Evolutionary conservation across 2,113 vertebrate genomes (phyloP).

Genomic region (Solea senegalensis): DNA sequence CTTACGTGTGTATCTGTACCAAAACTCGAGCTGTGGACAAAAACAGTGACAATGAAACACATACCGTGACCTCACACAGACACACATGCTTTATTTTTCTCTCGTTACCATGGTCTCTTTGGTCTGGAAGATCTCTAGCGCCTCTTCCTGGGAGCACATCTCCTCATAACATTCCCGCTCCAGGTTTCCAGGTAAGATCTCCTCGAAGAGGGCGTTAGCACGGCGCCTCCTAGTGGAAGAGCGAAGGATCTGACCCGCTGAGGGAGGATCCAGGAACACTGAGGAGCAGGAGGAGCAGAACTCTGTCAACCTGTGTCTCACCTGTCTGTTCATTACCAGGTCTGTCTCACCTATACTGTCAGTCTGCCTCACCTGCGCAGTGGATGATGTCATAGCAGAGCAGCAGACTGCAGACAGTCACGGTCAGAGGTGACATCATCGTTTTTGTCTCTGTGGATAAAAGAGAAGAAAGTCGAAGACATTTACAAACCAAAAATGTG

Average conservation of each 20-base stretch:
- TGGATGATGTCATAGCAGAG: slow-evolving; percentile 29
- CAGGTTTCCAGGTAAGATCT: slow-evolving; percentile 82
- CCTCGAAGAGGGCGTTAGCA: slow-evolving; percentile 84
- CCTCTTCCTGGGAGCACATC: slow-evolving; percentile 85
- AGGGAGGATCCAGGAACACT: slow-evolving; percentile 80
- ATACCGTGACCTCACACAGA: neutral
- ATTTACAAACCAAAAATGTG: too few species aligned
- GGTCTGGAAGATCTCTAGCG: slow-evolving; percentile 84
- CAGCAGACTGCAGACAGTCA: slow-evolving; percentile 13
- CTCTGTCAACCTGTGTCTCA: neutral
- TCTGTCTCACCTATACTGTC: neutral
- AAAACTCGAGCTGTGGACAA: slow-evolving; percentile 86
- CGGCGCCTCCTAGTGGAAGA: slow-evolving; percentile 70
- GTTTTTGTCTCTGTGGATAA: slow-evolving; percentile 20
- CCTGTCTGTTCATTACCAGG: neutral
- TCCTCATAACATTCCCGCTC: slow-evolving; percentile 88
- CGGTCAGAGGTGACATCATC: neutral
- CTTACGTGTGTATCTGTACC: slow-evolving; percentile 86
- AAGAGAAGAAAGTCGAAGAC: too few species aligned
- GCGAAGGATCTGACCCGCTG: slow-evolving; percentile 76
- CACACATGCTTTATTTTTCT: neutral
- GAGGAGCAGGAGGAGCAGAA: neutral
- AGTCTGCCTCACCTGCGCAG: slow-evolving; percentile 46
- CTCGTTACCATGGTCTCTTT: slow-evolving; percentile 82
- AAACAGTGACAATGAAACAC: neutral